Percentiles rank a stretch among this genome's conserved stretches.
Conservation (phyloP, 2,888 invertebrate species). For the Fragum sueziense region DNA sequence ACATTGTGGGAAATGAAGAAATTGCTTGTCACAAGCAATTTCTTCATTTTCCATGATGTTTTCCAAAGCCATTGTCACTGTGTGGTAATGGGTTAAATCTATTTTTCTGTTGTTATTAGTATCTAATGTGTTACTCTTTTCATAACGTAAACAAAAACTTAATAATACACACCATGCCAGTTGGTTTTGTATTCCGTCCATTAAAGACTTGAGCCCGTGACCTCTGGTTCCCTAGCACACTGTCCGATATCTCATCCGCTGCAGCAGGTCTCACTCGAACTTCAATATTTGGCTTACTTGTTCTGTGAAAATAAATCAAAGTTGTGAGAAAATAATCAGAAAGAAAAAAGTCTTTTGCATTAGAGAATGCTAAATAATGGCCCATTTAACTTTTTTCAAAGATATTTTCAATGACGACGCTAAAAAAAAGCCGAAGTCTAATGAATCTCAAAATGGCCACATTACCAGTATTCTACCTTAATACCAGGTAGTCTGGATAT, state of each 20-base stretch:
- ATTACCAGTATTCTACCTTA: no score
- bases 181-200: constrained; percentile 9
- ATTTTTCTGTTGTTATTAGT: not conserved
- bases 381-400: no score
- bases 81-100: not conserved
- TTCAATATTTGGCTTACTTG: constrained; percentile 37
- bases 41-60: not conserved
- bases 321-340: no score
- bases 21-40: not conserved
- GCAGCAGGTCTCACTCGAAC: constrained; percentile 44
- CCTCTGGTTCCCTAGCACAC: constrained; percentile 25
- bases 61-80: not conserved
- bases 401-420: no score
- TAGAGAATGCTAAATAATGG: no score
- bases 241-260: constrained; percentile 45
- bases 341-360: no score
- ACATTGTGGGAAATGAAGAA: constrained; percentile 3
- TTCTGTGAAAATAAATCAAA: constrained; percentile 11
- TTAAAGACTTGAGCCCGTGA: constrained; percentile 40
- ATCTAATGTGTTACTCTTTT: not conserved
- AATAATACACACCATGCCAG: not conserved
- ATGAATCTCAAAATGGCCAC: no score
- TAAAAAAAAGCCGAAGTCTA: no score
- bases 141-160: not conserved
- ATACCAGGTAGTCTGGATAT: no score